These are phyloP conservation scores for Aphidius ervi DNA, from an alignment of 1,140 invertebrate species.

Conservation along the genomic window DNA sequence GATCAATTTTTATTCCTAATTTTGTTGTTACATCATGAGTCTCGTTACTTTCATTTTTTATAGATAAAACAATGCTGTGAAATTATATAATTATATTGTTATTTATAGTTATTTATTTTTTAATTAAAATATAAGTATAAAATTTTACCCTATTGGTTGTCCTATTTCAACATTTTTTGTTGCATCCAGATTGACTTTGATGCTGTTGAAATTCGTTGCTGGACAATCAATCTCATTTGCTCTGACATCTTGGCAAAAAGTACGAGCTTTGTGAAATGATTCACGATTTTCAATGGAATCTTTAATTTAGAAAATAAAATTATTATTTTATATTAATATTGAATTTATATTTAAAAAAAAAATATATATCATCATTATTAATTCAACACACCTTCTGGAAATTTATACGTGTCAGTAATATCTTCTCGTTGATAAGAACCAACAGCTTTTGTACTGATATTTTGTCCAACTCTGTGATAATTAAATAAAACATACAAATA, in stretches of 20 bases:
- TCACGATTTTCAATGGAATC: conserved; percentile 70
- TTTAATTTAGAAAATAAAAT: conserved; percentile 19
- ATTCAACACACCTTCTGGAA: conserved; percentile 63
- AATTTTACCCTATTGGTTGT: conserved; percentile 67
- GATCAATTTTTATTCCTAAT: conserved; percentile 66
- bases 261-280: conserved; percentile 72
- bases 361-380: no score
- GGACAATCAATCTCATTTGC: conserved; percentile 80
- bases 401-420: conserved; percentile 85
- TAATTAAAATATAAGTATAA: conserved; percentile 18
- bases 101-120: neutral
- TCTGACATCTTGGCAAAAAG: conserved; percentile 67
- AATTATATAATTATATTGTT: neutral
- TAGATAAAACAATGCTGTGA: conserved; percentile 59
- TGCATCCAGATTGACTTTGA: conserved; percentile 79
- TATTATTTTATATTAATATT: no score
- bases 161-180: conserved; percentile 84
- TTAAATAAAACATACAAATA: conserved; percentile 16
- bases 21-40: conserved; percentile 65
- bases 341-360: no score
- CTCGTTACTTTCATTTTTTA: conserved; percentile 66
- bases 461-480: conserved; percentile 67
- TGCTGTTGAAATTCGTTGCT: conserved; percentile 87
- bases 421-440: conserved; percentile 77
- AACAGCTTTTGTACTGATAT: conserved; percentile 85